A percentile compares a stretch with the other conserved stretches of the same genome.
These are phyloP conservation scores for Lycodopsis pacificus DNA, from an alignment of 2,797 vertebrate species.

Conservation along the genomic window DNA sequence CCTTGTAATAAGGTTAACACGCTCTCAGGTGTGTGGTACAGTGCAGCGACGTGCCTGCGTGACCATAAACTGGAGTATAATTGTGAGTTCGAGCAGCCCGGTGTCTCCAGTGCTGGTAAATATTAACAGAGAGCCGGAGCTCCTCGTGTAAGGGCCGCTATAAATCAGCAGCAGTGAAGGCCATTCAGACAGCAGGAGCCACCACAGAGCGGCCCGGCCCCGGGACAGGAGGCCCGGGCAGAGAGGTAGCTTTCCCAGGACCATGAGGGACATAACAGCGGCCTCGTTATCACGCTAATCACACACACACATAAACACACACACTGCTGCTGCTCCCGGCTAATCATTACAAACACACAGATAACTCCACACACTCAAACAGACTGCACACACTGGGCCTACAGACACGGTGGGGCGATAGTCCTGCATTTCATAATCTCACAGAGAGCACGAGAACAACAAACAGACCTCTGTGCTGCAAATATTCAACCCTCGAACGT, in stretches of 20 bases:
- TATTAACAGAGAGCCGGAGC: conserved; percentile 90
- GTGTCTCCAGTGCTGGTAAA: conserved; percentile 85
- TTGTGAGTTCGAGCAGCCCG: conserved; percentile 47
- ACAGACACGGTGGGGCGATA: conserved; percentile 51
- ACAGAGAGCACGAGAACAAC: conserved; percentile 58
- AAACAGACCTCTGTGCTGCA: conserved; percentile 62
- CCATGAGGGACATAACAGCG: conserved; percentile 63
- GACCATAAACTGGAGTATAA: conserved; percentile 53
- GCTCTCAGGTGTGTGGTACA: conserved; percentile 10
- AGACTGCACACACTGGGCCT: conserved; percentile 59
- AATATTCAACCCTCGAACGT: conserved; percentile 15
- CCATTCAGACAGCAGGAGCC: conserved; percentile 84
- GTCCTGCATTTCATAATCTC: conserved; percentile 59
- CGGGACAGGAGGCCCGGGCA: conserved; percentile 40
- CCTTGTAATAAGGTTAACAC: neutral
- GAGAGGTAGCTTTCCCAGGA: conserved; percentile 82
- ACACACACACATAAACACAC: conserved; percentile 44
- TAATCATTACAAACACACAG: conserved; percentile 81
- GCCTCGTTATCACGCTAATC: conserved; percentile 73
- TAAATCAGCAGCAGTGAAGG: conserved; percentile 92
- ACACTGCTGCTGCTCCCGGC: conserved; percentile 54
- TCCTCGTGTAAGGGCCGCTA: conserved; percentile 76
- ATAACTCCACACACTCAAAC: conserved; percentile 77
- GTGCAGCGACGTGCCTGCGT: conserved; percentile 33
- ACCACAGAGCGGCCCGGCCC: conserved; percentile 46